Percentiles rank a stretch among this genome's conserved stretches.
phyloP scores from a whole-genome alignment of 2,113 vertebrate genomes.

The Cyprinodon variegatus region DNA sequence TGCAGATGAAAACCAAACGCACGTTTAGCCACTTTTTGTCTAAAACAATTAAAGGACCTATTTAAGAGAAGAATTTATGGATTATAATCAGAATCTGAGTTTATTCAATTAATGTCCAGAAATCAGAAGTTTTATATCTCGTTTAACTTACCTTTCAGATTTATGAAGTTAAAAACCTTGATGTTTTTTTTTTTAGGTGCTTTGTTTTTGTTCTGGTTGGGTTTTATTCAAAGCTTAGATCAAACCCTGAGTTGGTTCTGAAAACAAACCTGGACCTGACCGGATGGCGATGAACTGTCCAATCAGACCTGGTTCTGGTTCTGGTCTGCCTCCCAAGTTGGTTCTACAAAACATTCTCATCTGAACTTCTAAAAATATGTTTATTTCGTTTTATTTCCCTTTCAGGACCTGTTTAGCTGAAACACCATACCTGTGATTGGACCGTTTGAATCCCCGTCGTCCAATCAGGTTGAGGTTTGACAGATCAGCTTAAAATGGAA shows the following conservation, averaged over 20 bases:
- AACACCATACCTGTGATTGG: neutral
- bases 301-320: neutral
- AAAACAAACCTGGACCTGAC: neutral
- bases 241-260: neutral
- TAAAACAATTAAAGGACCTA: conserved; percentile 66
- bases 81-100: neutral
- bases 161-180: neutral
- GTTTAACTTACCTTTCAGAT: too few species aligned
- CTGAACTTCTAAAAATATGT: too few species aligned
- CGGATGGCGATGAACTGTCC: neutral
- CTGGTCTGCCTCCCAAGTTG: neutral
- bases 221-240: too few species aligned
- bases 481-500: neutral
- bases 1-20: conserved; percentile 75
- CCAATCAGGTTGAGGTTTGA: neutral
- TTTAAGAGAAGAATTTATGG: conserved; percentile 11
- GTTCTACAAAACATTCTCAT: neutral
- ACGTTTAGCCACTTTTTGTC: conserved; percentile 77
- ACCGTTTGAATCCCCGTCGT: neutral
- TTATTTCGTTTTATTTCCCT: neutral
- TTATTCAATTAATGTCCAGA: neutral
- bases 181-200: too few species aligned
- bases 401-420: neutral
- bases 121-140: neutral
- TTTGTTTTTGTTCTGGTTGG: too few species aligned